Base-by-base conservation (phyloP, 2,888 invertebrate genomes). In the Carterocephalus palaemon region DNA sequence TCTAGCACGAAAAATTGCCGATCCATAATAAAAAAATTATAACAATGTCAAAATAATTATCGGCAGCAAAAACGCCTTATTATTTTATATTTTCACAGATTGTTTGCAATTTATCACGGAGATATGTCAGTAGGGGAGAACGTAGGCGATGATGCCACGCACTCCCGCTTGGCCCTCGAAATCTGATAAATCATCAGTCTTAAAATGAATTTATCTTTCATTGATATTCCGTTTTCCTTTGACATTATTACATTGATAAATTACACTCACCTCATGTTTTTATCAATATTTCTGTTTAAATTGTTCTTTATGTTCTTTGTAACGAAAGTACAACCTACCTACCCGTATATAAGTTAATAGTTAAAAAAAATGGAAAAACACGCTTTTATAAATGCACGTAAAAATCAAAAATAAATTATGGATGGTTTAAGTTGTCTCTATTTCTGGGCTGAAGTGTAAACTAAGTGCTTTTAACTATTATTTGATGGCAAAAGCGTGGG, bases 41-140 rank as follows among this genome's bases (percentile, higher is more conserved):
- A n/a, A n/a, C n/a, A n/a, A n/a, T n/a, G n/a, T n/a, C n/a, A n/a
- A n/a, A n/a, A n/a, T n/a, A 24, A 37, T 24, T 6, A 24, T 33
- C 31, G 24, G 23, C 29, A 29, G 37, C 19, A 46, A 38, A 46
- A 26, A 17, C 62, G 58, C 62, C 67, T 70, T 59, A 64, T 56
- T 65, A 64, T 65, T 70, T 69, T 54, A 70, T 66, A 66, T 67
- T 65, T 70, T 64, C 60, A 59, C 61, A 73, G 64, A 70, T 75
- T 70, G 67, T 64, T 67, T 65, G 74, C 66, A 75, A 83, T 80
- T 75, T 75, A 79, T 82, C 76, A 80, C 62, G 64, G 51, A 68
- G 72, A 78, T 79, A 76, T 64, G 72, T 70, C 67, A 60, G 62
- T 55, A 59, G 52, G 62, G 62, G 65, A 69, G 62, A 65, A 60